Conservation (phyloP, 2,888 invertebrate genomes). For the Hecatera dysodea region DNA sequence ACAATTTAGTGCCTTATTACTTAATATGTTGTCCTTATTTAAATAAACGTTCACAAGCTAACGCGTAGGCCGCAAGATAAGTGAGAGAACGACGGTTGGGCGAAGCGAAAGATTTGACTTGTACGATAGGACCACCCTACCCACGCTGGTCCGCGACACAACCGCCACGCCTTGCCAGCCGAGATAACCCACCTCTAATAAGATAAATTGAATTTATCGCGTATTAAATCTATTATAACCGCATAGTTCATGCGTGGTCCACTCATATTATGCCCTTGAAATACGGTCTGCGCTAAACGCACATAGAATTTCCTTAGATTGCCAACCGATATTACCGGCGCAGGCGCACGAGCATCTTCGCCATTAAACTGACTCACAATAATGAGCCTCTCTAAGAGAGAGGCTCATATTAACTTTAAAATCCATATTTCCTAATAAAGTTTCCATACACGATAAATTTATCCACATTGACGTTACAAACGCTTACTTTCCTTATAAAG, state of each 20-base stretch:
- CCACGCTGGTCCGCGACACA: slow-evolving; percentile 75
- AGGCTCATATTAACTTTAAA: too few relatives aligned
- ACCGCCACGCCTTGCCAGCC: slow-evolving; percentile 65
- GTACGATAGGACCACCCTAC: slow-evolving; percentile 67
- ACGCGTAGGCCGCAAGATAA: slow-evolving; percentile 68
- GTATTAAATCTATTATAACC: slow-evolving; percentile 77
- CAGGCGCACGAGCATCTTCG: slow-evolving; percentile 46
- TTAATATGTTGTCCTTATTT: slow-evolving; percentile 61
- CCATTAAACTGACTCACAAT: slow-evolving; percentile 42
- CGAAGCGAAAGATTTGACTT: slow-evolving; percentile 64
- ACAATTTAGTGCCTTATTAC: slow-evolving; percentile 51
- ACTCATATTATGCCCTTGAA: slow-evolving; percentile 74
- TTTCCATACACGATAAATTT: slow-evolving; percentile 59
- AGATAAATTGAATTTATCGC: slow-evolving; percentile 84
- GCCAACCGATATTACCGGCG: slow-evolving; percentile 60
- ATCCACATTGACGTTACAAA: slow-evolving; percentile 58
- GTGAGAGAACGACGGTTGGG: slow-evolving; percentile 58
- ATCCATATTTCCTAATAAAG: slow-evolving; percentile 56
- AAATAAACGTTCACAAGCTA: slow-evolving; percentile 59
- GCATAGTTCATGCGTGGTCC: slow-evolving; percentile 74
- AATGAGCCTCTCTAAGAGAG: slow-evolving; percentile 20
- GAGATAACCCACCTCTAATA: slow-evolving; percentile 76
- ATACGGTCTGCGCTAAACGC: slow-evolving; percentile 70
- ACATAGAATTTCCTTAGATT: slow-evolving; percentile 69
- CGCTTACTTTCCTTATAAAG: slow-evolving; percentile 69